Conservation (phyloP, 2,797 vertebrate species). For the Xiphorhynchus erythropygius region DNA sequence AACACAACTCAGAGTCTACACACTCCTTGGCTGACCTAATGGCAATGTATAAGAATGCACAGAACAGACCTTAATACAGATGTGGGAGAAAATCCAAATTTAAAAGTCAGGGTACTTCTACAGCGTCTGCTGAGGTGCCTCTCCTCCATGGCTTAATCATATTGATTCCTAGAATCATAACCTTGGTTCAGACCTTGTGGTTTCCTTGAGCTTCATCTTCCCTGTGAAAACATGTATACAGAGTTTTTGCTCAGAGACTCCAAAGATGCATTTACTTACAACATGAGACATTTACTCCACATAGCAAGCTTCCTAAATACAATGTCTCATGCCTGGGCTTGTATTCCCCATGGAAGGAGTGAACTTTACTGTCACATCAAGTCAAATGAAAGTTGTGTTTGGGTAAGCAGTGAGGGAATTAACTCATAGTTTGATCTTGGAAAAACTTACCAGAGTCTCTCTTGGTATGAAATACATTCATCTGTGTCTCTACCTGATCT, state of each 20-base stretch:
- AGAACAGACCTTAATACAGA: background rate
- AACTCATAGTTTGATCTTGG: background rate
- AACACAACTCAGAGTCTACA: background rate
- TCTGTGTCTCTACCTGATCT: background rate
- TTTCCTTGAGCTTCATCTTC: background rate
- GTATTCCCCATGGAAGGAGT: background rate
- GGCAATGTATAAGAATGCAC: background rate
- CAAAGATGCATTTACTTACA: background rate
- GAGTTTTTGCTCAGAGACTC: background rate
- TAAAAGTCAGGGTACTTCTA: background rate
- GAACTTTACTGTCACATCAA: background rate
- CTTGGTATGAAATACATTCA: background rate
- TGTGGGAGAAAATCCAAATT: background rate
- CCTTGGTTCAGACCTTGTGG: background rate
- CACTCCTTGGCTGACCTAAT: background rate
- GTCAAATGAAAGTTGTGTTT: background rate
- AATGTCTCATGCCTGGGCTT: background rate
- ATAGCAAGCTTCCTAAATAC: background rate
- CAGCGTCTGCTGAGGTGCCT: background rate
- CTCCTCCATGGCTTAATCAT: background rate
- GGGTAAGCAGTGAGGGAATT: background rate
- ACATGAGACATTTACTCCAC: background rate
- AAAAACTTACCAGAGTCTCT: background rate
- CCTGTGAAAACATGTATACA: background rate
- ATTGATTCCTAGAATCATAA: background rate